phyloP scores from a whole-genome alignment of 2,797 vertebrate species.

The Perodicticus potto region DNA sequence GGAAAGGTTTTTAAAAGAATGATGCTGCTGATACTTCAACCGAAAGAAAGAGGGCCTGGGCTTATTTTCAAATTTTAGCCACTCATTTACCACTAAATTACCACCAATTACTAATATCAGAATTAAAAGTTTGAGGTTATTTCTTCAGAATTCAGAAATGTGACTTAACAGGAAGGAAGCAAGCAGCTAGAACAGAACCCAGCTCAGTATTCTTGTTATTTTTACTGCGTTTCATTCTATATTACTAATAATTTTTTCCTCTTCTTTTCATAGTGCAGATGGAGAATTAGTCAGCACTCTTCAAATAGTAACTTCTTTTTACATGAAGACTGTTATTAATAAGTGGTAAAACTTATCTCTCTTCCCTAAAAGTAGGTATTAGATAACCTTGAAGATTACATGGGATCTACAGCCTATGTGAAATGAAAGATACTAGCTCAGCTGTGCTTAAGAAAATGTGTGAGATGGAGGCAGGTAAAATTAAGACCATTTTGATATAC shows the following conservation, averaged over 20 bases:
- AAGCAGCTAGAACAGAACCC: not conserved
- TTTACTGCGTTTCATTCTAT: not conserved
- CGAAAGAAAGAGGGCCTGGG: not conserved
- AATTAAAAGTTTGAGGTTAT: not conserved
- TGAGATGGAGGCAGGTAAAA: not conserved
- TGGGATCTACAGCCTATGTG: conserved; percentile 2
- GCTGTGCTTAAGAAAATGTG: conserved; percentile 12
- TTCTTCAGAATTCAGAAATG: not conserved
- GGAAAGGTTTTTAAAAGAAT: not conserved
- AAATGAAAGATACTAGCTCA: conserved; percentile 52
- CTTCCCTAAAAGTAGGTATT: conserved; percentile 41
- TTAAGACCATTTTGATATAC: conserved; percentile 20
- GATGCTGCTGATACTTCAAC: not conserved
- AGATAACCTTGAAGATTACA: conserved; percentile 68
- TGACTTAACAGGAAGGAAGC: conserved; percentile 2
- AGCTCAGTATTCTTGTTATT: not conserved
- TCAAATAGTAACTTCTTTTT: conserved; percentile 71
- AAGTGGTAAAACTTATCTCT: conserved; percentile 47
- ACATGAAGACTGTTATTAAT: conserved; percentile 66
- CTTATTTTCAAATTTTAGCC: conserved; percentile 51
- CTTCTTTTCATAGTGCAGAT: conserved; percentile 73
- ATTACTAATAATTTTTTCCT: conserved; percentile 33
- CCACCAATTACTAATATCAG: not conserved
- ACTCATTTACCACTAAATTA: not conserved
- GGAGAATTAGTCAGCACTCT: conserved; percentile 74